Percentiles rank a stretch among this genome's conserved stretches.
phyloP scores from a whole-genome alignment of 2,113 vertebrate genomes.

The Potamarius usumacintae region DNA sequence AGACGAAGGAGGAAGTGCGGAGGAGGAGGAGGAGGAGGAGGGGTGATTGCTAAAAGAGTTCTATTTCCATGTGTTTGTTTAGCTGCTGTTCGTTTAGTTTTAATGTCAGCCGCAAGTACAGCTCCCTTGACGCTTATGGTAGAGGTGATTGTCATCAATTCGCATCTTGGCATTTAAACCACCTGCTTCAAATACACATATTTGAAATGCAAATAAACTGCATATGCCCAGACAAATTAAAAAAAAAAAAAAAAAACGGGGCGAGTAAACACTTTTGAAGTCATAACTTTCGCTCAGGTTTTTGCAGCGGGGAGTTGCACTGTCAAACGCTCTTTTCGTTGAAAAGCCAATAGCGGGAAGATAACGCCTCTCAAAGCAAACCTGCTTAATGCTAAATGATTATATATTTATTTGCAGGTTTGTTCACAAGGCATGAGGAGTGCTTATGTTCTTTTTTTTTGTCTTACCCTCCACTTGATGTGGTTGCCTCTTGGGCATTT shows the following conservation, averaged over 20 bases:
- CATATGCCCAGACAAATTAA: conserved; percentile 74
- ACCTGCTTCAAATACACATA: conserved; percentile 74
- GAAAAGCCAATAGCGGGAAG: conserved; percentile 53
- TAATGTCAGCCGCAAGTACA: conserved; percentile 72
- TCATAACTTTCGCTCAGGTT: conserved; percentile 62
- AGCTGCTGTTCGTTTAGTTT: conserved; percentile 69
- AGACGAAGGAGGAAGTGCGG: conserved; percentile 31
- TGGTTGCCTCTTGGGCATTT: conserved; percentile 62
- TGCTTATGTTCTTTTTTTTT: conserved; percentile 42
- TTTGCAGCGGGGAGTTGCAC: conserved; percentile 62
- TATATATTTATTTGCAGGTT: conserved; percentile 68
- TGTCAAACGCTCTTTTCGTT: conserved; percentile 64
- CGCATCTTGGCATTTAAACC: conserved; percentile 80
- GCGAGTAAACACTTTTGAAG: conserved; percentile 67
- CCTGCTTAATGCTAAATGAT: conserved; percentile 58
- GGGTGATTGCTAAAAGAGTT: conserved; percentile 53
- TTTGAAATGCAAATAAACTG: conserved; percentile 82
- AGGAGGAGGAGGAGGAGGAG: conserved; percentile 24
- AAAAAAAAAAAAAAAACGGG: conserved; percentile 43
- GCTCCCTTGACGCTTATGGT: conserved; percentile 63
- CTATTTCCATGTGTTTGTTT: conserved; percentile 69
- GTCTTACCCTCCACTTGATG: conserved; percentile 61
- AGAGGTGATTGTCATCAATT: conserved; percentile 79
- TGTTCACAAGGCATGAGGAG: conserved; percentile 51
- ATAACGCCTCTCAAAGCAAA: conserved; percentile 58